Percentiles rank a stretch among this genome's conserved stretches.
Evolutionary conservation across 2,113 vertebrate species (phyloP).

Genomic region (Gracilinanus agilis): DNA sequence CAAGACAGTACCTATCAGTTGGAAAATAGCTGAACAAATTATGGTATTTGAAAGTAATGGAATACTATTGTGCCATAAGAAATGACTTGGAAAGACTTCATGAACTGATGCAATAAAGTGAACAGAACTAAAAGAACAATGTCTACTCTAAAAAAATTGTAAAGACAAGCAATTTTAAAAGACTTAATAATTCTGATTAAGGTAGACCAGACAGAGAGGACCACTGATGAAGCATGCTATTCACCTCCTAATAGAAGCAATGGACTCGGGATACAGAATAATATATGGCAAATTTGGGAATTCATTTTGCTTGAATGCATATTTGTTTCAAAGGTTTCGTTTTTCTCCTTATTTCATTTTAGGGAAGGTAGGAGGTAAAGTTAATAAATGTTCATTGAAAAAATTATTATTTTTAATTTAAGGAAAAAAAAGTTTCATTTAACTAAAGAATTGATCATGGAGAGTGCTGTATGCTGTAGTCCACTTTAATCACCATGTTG

Average conservation of each 20-base stretch:
- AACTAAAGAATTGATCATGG: background rate
- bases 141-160: background rate
- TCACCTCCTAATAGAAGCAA: too few relatives aligned
- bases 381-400: background rate
- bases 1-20: background rate
- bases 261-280: background rate
- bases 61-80: background rate
- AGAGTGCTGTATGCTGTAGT: background rate
- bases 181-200: background rate
- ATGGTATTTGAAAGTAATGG: background rate
- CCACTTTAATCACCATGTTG: background rate
- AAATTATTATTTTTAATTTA: background rate
- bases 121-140: background rate
- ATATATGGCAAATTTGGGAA: background rate
- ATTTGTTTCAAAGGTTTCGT: background rate
- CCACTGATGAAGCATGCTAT: background rate
- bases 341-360: background rate
- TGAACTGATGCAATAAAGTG: background rate
- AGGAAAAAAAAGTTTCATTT: background rate
- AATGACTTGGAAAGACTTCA: background rate
- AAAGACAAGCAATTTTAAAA: background rate
- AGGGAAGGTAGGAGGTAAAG: background rate
- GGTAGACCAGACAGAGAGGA: background rate
- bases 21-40: background rate
- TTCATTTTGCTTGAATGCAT: background rate